phyloP scores from a whole-genome alignment of 2,113 vertebrate genomes.

The Calyptommatus sinebrachiatus region DNA sequence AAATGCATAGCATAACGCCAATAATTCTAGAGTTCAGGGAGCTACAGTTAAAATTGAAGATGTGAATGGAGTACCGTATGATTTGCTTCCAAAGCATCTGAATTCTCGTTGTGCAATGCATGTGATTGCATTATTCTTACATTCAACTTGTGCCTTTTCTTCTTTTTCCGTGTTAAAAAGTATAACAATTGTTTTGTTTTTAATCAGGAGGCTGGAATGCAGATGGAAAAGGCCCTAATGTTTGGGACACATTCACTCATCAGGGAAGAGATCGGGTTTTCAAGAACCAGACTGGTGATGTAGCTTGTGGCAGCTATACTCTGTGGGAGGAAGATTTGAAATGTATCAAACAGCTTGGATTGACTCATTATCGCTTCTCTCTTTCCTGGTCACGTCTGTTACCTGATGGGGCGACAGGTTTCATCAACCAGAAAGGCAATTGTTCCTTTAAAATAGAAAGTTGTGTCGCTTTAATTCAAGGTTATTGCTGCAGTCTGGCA shows the following conservation, averaged over 20 bases:
- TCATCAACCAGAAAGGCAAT: conserved; percentile 92
- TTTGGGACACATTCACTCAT: conserved; percentile 94
- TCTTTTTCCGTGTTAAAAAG: conserved; percentile 64
- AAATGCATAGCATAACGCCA: conserved; percentile 42
- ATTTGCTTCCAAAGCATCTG: conserved; percentile 35
- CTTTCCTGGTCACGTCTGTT: conserved; percentile 95
- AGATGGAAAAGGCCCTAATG: conserved; percentile 83
- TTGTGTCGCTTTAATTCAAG: conserved; percentile 83
- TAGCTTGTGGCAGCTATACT: conserved; percentile 92
- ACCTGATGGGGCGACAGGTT: conserved; percentile 86
- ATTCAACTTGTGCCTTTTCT: conserved; percentile 59
- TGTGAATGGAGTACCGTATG: not conserved
- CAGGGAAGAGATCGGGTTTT: conserved; percentile 83
- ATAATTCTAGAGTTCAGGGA: conserved; percentile 21
- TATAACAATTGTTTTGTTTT: conserved; percentile 67
- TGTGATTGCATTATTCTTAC: conserved; percentile 58
- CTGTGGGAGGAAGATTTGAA: conserved; percentile 93
- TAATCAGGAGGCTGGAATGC: conserved; percentile 86
- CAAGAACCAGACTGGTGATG: conserved; percentile 85
- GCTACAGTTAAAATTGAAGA: not conserved
- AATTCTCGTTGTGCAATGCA: conserved; percentile 1
- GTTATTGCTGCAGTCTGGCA: conserved; percentile 82
- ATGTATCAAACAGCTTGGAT: conserved; percentile 91
- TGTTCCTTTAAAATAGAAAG: conserved; percentile 86
- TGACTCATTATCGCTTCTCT: conserved; percentile 94